phyloP scores from a whole-genome alignment of 2,113 vertebrate genomes.

The Larimichthys crocea region DNA sequence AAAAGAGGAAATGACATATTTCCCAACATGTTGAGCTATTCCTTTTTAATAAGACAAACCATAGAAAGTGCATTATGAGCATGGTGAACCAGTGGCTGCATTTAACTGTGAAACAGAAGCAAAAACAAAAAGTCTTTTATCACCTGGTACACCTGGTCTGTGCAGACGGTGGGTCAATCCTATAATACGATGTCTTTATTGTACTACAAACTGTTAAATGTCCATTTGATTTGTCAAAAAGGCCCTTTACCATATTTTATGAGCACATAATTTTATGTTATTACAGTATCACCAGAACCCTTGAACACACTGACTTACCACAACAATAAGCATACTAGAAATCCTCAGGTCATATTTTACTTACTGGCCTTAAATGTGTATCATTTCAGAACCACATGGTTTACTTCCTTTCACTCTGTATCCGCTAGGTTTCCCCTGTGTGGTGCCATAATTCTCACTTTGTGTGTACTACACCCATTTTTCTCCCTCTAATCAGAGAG shows the following conservation, averaged over 20 bases:
- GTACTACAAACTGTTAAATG: neutral
- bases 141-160: neutral
- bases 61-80: neutral
- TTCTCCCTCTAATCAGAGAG: constrained; percentile 31
- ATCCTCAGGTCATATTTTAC: constrained; percentile 44
- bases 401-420: constrained; percentile 28
- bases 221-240: constrained; percentile 8
- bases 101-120: neutral
- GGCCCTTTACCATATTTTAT: constrained; percentile 28
- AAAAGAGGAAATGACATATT: neutral
- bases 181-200: neutral
- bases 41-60: too few species aligned
- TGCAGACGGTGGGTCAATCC: neutral
- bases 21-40: too few species aligned
- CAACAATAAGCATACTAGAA: constrained; percentile 46
- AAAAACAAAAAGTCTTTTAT: neutral
- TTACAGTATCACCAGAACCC: constrained; percentile 6
- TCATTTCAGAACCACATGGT: constrained; percentile 51
- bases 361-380: constrained; percentile 20
- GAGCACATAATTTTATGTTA: constrained; percentile 48
- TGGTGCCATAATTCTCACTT: constrained; percentile 60
- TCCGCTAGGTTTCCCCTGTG: constrained; percentile 53
- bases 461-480: constrained; percentile 15
- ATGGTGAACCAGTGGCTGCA: neutral
- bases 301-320: constrained; percentile 31